These are phyloP conservation scores for Vireo griseus DNA, from an alignment of 2,797 vertebrate species.

Conservation along the genomic window DNA sequence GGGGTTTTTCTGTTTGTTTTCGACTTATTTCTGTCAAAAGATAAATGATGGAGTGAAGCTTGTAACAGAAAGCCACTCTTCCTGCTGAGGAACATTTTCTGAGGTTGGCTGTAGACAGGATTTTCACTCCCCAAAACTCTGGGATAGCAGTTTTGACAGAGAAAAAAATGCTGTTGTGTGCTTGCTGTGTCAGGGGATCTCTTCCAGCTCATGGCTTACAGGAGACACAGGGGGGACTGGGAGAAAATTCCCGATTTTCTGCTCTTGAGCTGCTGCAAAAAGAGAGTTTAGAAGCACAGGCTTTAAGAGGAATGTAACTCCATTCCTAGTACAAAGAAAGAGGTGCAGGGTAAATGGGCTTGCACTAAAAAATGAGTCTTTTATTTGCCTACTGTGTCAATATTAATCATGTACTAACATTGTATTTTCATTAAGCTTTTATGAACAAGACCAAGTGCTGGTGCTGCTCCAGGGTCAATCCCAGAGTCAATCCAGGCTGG, in stretches of 20 bases:
- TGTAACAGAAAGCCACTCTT: not conserved
- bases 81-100: not conserved
- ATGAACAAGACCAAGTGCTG: no score
- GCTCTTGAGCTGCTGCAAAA: not conserved
- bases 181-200: not conserved
- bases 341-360: accelerated
- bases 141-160: not conserved
- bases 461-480: not conserved
- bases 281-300: not conserved
- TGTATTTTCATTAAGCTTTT: not conserved
- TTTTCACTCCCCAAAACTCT: not conserved
- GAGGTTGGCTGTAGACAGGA: not conserved
- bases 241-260: not conserved
- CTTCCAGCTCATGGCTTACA: not conserved
- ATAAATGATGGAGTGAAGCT: not conserved
- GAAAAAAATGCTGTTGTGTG: not conserved
- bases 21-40: not conserved
- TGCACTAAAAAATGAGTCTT: not conserved
- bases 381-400: not conserved
- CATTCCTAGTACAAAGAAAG: not conserved
- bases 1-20: accelerated
- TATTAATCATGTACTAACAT: no score
- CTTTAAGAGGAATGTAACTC: not conserved
- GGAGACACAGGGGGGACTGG: accelerated
- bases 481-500: not conserved